Evolutionary conservation across 2,888 invertebrate species (phyloP).

Genomic region (Tortrix viridana): DNA sequence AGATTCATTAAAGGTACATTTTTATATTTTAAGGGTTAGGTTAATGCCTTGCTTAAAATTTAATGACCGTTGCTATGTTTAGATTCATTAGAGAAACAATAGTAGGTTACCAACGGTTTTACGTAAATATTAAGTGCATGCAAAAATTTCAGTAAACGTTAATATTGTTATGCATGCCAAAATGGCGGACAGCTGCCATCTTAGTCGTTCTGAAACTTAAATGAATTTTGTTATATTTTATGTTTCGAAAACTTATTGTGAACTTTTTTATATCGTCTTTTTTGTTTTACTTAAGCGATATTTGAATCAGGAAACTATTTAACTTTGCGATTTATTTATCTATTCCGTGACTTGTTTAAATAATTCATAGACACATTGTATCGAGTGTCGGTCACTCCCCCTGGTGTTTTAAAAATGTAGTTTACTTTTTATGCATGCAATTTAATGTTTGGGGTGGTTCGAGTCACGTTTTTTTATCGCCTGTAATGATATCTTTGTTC

Average conservation of each 20-base stretch:
- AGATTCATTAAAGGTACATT: conserved; percentile 35
- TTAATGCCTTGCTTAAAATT: conserved; percentile 29
- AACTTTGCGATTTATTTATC: not conserved
- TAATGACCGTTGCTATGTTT: conserved; percentile 17
- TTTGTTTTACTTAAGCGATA: not conserved
- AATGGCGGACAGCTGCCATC: not conserved
- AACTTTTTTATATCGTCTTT: not conserved
- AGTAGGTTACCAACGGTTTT: conserved; percentile 6
- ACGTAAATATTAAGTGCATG: too few relatives aligned
- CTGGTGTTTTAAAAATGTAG: conserved; percentile 28
- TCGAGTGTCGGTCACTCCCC: conserved; percentile 8
- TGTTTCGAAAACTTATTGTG: too few relatives aligned
- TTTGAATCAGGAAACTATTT: too few relatives aligned
- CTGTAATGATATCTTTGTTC: conserved; percentile 35
- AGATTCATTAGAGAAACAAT: conserved; percentile 15
- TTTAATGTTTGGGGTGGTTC: conserved; percentile 24
- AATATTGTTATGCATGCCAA: not conserved
- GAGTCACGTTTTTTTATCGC: conserved; percentile 28
- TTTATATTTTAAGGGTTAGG: conserved; percentile 29
- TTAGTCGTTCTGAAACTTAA: too few relatives aligned
- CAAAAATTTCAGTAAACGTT: too few relatives aligned
- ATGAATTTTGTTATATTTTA: too few relatives aligned
- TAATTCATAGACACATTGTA: conserved; percentile 9
- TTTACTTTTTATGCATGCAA: conserved; percentile 31
- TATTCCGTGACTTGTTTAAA: conserved; percentile 19